These are phyloP conservation scores for Sipunculus nudus DNA, from an alignment of 2,888 invertebrate genomes.

Conservation along the genomic window DNA sequence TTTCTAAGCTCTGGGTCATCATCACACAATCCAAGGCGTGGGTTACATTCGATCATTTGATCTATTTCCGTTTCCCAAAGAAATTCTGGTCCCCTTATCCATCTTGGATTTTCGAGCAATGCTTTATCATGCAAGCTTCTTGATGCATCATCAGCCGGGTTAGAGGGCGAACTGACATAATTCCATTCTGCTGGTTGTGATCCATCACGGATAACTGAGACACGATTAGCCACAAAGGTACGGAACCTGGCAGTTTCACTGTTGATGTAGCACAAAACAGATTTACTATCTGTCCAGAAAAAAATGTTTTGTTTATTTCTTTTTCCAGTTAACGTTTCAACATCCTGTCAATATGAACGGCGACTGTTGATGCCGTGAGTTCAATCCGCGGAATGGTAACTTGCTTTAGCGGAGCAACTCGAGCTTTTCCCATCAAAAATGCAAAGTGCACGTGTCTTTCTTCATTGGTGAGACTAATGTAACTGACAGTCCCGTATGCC, in stretches of 20 bases:
- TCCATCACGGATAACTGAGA: not conserved
- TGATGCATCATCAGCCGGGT: not conserved
- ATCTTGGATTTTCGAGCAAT: not conserved
- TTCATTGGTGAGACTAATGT: not conserved
- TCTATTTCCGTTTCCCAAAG: too few species aligned
- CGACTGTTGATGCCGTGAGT: not conserved
- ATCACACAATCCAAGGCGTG: too few species aligned
- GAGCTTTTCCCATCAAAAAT: not conserved
- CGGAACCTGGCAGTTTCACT: too few species aligned
- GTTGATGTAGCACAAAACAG: too few species aligned
- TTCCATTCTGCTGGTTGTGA: not conserved
- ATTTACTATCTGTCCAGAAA: not conserved
- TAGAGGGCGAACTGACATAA: not conserved
- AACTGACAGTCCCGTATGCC: not conserved
- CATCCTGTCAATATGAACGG: not conserved
- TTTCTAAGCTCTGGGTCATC: too few species aligned
- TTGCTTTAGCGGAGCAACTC: not conserved
- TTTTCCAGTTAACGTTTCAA: not conserved
- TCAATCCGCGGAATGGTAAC: not conserved
- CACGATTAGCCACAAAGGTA: conserved; percentile 5
- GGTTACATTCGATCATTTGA: too few species aligned
- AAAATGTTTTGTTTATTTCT: not conserved
- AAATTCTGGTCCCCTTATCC: too few species aligned
- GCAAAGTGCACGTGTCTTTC: not conserved
- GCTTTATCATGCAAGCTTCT: too few species aligned